phyloP scores from a whole-genome alignment of 2,888 invertebrate species.

The Crepidodera aurea region DNA sequence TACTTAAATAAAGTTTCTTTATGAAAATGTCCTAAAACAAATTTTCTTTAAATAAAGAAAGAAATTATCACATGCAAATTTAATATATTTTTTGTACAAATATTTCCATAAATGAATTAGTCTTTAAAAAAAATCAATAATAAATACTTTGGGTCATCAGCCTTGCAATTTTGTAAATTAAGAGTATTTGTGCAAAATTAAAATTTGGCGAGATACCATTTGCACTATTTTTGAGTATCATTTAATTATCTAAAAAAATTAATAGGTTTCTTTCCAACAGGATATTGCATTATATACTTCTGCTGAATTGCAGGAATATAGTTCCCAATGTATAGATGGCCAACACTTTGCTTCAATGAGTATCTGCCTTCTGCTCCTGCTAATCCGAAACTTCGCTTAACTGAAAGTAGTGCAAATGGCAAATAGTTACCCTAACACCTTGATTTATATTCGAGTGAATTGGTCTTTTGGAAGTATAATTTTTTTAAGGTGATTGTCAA shows the following conservation, averaged over 20 bases:
- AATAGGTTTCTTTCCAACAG: no score
- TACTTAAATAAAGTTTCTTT: no score
- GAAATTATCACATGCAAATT: not conserved
- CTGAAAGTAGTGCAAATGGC: no score
- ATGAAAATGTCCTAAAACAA: not conserved
- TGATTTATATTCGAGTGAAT: no score
- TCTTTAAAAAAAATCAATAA: not conserved
- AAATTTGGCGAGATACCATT: slow-evolving; percentile 5
- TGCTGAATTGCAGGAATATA: no score
- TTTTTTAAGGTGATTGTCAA: not conserved
- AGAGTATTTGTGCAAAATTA: slow-evolving; percentile 19
- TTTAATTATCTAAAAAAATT: no score
- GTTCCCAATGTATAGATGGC: no score
- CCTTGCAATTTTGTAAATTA: slow-evolving; percentile 16
- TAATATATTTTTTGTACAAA: not conserved
- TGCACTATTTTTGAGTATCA: not conserved
- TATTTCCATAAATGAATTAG: not conserved
- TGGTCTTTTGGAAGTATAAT: not conserved
- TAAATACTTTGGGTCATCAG: slow-evolving; percentile 16
- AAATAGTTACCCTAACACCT: no score
- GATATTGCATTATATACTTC: no score
- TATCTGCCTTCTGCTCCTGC: no score
- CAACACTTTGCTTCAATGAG: no score
- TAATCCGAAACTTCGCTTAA: no score
- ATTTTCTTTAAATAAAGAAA: not conserved